Conservation (phyloP, 2,888 invertebrate species). For the Ormyrus thymus region DNA sequence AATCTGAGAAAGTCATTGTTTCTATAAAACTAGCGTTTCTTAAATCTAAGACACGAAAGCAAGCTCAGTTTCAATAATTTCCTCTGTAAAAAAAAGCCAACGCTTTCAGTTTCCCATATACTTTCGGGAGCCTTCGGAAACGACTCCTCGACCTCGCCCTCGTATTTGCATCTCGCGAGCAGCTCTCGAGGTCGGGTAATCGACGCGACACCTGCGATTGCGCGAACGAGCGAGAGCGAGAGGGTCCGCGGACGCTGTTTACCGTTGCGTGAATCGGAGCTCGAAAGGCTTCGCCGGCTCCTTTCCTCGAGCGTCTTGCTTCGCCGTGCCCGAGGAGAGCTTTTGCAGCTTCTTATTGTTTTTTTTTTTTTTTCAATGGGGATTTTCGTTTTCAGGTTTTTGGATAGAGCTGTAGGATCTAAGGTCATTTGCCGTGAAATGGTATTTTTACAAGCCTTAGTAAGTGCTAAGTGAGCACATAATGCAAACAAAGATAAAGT, state of each 20-base stretch:
- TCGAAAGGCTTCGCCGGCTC: not conserved
- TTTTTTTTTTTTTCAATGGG: no score
- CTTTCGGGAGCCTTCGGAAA: slow-evolving; percentile 1
- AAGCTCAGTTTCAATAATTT: no score
- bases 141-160: slow-evolving; percentile 7
- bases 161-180: not conserved
- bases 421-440: no score
- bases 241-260: not conserved
- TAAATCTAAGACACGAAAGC: no score
- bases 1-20: no score
- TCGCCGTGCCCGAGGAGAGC: not conserved
- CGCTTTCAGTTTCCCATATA: slow-evolving; percentile 32
- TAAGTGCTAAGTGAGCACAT: no score
- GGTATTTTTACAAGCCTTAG: no score
- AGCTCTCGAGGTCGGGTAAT: not conserved
- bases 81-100: not conserved
- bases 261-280: slow-evolving; percentile 31
- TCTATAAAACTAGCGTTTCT: no score
- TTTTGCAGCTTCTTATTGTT: no score
- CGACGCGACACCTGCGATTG: slow-evolving; percentile 8
- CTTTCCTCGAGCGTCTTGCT: not conserved
- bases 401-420: no score
- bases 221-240: slow-evolving; percentile 11
- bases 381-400: no score
- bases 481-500: no score